Conservation (phyloP, 2,113 vertebrate genomes). For the Circaetus gallicus region DNA sequence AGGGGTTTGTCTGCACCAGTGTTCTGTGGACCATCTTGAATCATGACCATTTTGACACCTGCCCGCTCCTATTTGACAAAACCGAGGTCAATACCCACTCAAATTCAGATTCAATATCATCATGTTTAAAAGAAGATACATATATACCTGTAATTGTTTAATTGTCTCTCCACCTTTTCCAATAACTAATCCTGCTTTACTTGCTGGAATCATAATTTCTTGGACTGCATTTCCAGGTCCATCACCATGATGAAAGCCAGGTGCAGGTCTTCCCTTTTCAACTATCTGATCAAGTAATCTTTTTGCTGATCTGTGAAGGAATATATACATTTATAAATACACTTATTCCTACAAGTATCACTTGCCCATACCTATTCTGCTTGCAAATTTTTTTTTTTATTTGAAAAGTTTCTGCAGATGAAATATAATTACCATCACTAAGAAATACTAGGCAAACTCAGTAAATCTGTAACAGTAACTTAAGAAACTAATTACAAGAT, state of each 20-base stretch:
- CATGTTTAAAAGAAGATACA: neutral
- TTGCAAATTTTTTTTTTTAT: neutral
- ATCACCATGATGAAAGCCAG: conserved; percentile 92
- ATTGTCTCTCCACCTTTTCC: conserved; percentile 98
- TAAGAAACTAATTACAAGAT: neutral
- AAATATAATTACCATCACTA: neutral
- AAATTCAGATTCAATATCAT: neutral
- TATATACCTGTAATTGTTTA: conserved; percentile 91
- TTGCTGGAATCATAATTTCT: conserved; percentile 96
- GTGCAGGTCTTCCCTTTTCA: conserved; percentile 94
- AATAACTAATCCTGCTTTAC: conserved; percentile 96
- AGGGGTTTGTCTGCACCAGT: conserved; percentile 98
- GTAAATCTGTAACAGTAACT: neutral
- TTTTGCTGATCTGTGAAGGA: conserved; percentile 82
- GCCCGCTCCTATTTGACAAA: conserved; percentile 84
- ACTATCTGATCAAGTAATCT: conserved; percentile 93
- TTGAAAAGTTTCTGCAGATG: neutral
- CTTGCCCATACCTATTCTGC: neutral
- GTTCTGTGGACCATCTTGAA: conserved; percentile 97
- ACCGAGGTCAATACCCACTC: neutral
- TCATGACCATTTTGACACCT: conserved; percentile 99
- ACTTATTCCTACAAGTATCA: neutral
- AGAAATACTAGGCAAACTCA: neutral
- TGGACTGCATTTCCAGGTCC: conserved; percentile 95
- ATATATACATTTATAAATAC: neutral